Percentiles rank a stretch among this genome's conserved stretches.
phyloP scores from a whole-genome alignment of 1,140 invertebrate genomes.

The Amyelois transitella region DNA sequence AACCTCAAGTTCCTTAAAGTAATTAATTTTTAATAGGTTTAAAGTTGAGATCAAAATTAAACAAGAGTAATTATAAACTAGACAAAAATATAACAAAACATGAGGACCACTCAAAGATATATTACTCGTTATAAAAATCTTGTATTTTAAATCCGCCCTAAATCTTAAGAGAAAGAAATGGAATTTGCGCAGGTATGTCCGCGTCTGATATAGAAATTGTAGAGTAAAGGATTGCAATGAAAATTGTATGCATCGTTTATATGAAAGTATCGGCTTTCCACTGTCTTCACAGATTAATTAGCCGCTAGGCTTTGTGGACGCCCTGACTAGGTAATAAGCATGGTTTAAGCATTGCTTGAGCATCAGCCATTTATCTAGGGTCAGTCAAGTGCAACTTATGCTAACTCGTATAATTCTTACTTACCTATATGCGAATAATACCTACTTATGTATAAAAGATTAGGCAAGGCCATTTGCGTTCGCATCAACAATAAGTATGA shows the following conservation, averaged over 20 bases:
- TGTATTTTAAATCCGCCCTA: background rate
- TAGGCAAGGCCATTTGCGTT: no score
- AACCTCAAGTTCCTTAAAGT: no score
- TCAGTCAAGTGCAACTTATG: background rate
- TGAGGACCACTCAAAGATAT: no score
- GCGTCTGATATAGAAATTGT: background rate
- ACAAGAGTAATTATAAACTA: no score
- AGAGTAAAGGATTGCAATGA: slow-evolving; percentile 13
- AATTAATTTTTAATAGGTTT: no score
- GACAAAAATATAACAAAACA: no score
- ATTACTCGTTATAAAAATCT: no score
- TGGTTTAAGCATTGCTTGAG: background rate
- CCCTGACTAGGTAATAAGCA: background rate
- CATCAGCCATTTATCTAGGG: background rate
- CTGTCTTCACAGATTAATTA: slow-evolving; percentile 23
- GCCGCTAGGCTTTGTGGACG: slow-evolving; percentile 15
- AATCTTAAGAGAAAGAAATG: background rate
- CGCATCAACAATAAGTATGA: no score
- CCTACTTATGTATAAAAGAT: no score
- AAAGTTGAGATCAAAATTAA: no score
- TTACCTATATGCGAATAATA: no score
- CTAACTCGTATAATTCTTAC: no score
- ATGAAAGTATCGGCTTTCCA: slow-evolving; percentile 23
- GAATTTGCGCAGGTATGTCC: background rate
- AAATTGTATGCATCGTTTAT: slow-evolving; percentile 16